Base-by-base conservation (phyloP, 1,140 invertebrate species). In the Globodera rostochiensis region DNA sequence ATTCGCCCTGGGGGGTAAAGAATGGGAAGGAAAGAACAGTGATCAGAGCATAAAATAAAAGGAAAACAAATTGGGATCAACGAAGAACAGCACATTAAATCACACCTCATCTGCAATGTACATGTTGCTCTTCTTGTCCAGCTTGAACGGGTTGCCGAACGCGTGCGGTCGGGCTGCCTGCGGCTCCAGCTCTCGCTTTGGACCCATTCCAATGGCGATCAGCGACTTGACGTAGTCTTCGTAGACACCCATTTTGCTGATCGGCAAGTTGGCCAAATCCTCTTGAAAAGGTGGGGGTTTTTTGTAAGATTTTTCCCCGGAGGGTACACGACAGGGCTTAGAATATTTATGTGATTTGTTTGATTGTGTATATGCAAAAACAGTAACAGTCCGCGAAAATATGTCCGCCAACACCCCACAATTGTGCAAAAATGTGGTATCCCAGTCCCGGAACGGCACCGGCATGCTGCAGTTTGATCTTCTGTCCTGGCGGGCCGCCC, bases 401-500 rank as follows among this genome's bases (percentile, higher is more conserved):
- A 36, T 3, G 36, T 1, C 36, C 2, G 36, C 36, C 36, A 36
- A 36, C 36, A 2, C 36, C 36, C 36, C 36, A 36, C 36, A 36
- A 36, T 36, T 36, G 36, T 36, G 36, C 36, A 0, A 36, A 36
- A 36, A 36, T 36, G 36, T 25, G 3, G 36, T 36, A 3, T 36
- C 36, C 36, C 36, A 2, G 36, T 36, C 36, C 36, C 36, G 2
- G 36, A 36, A 2, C 36, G 3, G 36, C 15, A 93, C 92, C 92
- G 88, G 96, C 95, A 90, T 96, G 95, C 77, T 95, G 92, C 60
- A 96, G 90, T 85, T 94, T 93, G 60, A 90, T 84, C 25, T 82
- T 78, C 45, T 81, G 64, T 5, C 87, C 87, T 13, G 82, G 90
- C 86, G 82, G 85, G 82, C 79, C 85, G 82, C 80, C 87, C 84